These are phyloP conservation scores for Palythoa caribaeorum DNA, from an alignment of 92 coral and sea anemone species.

Conservation along the genomic window DNA sequence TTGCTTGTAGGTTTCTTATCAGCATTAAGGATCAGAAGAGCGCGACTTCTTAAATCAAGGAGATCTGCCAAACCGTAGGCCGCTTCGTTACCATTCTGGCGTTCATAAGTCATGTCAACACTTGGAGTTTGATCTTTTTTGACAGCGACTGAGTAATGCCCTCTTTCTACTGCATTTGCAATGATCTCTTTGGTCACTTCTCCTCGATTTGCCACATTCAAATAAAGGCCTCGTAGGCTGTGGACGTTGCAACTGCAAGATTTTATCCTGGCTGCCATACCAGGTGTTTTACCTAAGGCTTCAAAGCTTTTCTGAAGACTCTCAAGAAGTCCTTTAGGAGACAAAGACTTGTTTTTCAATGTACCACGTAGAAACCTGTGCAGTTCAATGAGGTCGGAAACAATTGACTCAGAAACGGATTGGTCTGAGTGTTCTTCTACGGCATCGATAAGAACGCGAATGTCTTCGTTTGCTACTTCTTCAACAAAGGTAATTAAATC, in stretches of 20 bases:
- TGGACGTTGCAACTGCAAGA: slow-evolving; percentile 84
- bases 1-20: slow-evolving; percentile 60
- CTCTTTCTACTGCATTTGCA: slow-evolving; percentile 76
- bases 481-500: slow-evolving; percentile 75
- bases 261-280: slow-evolving; percentile 89
- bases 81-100: slow-evolving; percentile 68
- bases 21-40: slow-evolving; percentile 90
- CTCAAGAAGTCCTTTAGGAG: slow-evolving; percentile 60
- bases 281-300: slow-evolving; percentile 47
- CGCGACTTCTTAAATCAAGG: slow-evolving; percentile 93
- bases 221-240: slow-evolving; percentile 84
- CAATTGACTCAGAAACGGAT: slow-evolving; percentile 88
- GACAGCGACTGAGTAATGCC: slow-evolving; percentile 69
- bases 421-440: slow-evolving; percentile 99
- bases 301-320: slow-evolving; percentile 39
- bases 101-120: slow-evolving; percentile 71
- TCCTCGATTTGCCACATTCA: slow-evolving; percentile 91
- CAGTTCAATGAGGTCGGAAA: slow-evolving; percentile 93
- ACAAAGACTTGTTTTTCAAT: slow-evolving; percentile 44
- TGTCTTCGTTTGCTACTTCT: slow-evolving; percentile 92
- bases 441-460: slow-evolving; percentile 89
- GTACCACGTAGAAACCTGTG: slow-evolving; percentile 86
- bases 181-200: slow-evolving; percentile 92
- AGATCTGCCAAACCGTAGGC: slow-evolving; percentile 80
- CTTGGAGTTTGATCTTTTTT: slow-evolving; percentile 52